These are phyloP conservation scores for Hyphantria cunea DNA, from an alignment of 1,140 invertebrate species.

Conservation along the genomic window DNA sequence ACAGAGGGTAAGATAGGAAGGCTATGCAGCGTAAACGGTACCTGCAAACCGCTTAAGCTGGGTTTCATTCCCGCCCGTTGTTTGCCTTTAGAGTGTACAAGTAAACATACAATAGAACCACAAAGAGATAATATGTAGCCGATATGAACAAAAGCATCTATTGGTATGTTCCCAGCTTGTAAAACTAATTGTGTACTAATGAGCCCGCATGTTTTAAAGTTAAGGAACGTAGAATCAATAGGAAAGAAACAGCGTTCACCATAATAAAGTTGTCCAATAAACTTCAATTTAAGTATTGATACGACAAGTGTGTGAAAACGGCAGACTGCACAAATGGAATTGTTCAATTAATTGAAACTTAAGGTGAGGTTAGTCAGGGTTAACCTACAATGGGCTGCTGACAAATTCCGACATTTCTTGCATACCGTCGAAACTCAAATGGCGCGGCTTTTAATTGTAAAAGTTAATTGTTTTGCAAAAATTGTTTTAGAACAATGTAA, in stretches of 20 bases:
- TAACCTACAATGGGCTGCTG: conserved; percentile 14
- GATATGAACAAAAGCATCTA: background rate
- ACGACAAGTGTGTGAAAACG: conserved; percentile 14
- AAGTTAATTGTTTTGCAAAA: conserved; percentile 39
- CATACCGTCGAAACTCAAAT: conserved; percentile 29
- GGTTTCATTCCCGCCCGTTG: too few species aligned
- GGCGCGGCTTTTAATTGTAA: conserved; percentile 37
- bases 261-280: conserved; percentile 4
- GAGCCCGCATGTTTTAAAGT: background rate
- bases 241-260: background rate
- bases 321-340: conserved; percentile 21
- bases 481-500: conserved; percentile 28
- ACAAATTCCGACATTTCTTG: conserved; percentile 30
- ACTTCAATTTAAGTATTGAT: conserved; percentile 17
- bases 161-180: background rate
- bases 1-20: too few species aligned
- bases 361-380: conserved; percentile 37
- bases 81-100: too few species aligned
- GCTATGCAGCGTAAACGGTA: too few species aligned
- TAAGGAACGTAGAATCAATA: background rate
- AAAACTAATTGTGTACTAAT: background rate
- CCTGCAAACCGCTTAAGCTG: too few species aligned
- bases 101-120: too few species aligned
- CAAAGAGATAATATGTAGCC: too few species aligned
- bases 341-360: conserved; percentile 32